A percentile compares a stretch with the other conserved stretches of the same genome.
Evolutionary conservation across 2,888 invertebrate species (phyloP).

Genomic region (Marasmarcha lunaedactyla): DNA sequence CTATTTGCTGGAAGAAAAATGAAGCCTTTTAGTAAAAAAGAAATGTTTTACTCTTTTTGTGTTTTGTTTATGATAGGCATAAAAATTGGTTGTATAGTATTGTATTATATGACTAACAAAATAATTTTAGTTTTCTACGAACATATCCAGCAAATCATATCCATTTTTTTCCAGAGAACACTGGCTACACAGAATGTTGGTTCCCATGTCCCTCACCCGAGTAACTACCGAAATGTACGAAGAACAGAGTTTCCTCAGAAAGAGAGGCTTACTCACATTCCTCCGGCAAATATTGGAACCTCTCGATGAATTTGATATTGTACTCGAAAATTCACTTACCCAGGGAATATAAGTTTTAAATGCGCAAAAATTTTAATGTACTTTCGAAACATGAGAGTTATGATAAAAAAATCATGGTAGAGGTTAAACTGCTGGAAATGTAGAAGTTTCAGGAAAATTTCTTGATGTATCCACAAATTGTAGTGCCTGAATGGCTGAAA

Average conservation of each 20-base stretch:
- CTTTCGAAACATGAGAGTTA: background rate
- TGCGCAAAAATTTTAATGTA: background rate
- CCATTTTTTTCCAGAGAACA: slow-evolving; percentile 85
- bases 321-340: slow-evolving; percentile 87
- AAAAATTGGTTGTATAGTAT: no score
- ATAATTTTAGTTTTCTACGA: no score
- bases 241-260: slow-evolving; percentile 93
- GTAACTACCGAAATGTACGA: slow-evolving; percentile 96
- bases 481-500: no score
- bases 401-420: background rate
- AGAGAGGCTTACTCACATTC: slow-evolving; percentile 86
- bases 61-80: no score
- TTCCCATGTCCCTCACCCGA: slow-evolving; percentile 90
- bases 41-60: no score
- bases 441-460: no score
- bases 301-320: slow-evolving; percentile 89
- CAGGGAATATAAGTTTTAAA: slow-evolving; percentile 42
- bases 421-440: no score
- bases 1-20: no score
- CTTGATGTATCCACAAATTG: no score
- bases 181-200: slow-evolving; percentile 89
- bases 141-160: no score
- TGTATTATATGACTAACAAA: no score
- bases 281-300: slow-evolving; percentile 91
- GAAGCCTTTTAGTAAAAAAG: no score